Evolutionary conservation across 2,888 invertebrate species (phyloP).

Genomic region (Drosophila subsilvestris): DNA sequence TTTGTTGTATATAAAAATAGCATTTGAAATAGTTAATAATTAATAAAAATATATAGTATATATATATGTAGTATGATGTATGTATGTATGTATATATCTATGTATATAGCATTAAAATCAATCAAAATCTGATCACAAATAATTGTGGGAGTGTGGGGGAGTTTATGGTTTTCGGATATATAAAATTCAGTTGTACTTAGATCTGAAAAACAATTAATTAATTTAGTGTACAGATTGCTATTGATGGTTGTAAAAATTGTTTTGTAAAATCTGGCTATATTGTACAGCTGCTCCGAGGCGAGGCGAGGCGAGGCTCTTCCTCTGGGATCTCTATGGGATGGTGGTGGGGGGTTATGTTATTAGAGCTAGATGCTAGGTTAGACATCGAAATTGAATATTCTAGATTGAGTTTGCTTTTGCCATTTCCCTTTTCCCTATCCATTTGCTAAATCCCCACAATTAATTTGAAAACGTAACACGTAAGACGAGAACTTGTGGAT

Average conservation of each 20-base stretch:
- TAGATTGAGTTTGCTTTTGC: constrained; percentile 35
- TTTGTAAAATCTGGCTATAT: constrained; percentile 22
- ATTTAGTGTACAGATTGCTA: constrained; percentile 7
- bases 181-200: constrained; percentile 8
- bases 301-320: too few species aligned
- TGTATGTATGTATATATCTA: constrained; percentile 34
- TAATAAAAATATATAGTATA: constrained; percentile 44
- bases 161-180: constrained; percentile 3
- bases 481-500: constrained; percentile 18
- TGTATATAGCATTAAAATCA: constrained; percentile 44
- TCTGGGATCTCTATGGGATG: neutral
- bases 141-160: constrained; percentile 23
- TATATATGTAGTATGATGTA: constrained; percentile 21
- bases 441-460: constrained; percentile 32
- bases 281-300: too few species aligned
- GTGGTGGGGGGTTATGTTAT: neutral
- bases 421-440: constrained; percentile 18
- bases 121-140: constrained; percentile 44
- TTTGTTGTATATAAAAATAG: constrained; percentile 72
- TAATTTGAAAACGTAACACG: constrained; percentile 36
- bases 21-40: constrained; percentile 63
- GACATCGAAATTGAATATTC: constrained; percentile 32
- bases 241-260: constrained; percentile 6
- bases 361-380: constrained; percentile 27
- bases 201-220: constrained; percentile 26